Evolutionary conservation across 2,113 vertebrate genomes (phyloP).

Genomic region (Heteronetta atricapilla): DNA sequence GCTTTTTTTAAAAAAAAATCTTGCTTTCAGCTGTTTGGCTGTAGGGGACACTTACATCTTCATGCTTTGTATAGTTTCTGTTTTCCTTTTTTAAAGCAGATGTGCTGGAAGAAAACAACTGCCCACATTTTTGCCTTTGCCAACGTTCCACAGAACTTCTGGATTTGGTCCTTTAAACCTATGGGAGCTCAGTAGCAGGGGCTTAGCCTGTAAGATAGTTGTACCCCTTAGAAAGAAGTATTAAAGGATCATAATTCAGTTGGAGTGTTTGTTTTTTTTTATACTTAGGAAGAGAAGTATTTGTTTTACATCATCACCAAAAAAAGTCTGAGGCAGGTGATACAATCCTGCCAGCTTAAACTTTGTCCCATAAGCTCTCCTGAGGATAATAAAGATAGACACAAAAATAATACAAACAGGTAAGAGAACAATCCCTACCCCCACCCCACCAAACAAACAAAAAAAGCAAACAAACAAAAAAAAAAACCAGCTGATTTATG

Average conservation of each 20-base stretch:
- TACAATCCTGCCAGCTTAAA: constrained; percentile 55
- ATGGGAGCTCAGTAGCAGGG: neutral
- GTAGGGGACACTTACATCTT: neutral
- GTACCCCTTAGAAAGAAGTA: neutral
- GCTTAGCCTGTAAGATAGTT: neutral
- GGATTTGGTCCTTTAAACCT: neutral
- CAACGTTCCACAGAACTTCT: neutral
- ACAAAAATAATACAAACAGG: constrained; percentile 46
- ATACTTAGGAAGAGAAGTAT: constrained; percentile 67
- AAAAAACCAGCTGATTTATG: neutral
- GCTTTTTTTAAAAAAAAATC: neutral
- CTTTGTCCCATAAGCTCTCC: constrained; percentile 41
- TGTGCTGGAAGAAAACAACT: neutral
- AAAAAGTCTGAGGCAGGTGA: constrained; percentile 39
- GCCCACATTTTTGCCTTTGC: neutral
- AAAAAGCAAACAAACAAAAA: neutral
- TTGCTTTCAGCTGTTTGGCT: neutral
- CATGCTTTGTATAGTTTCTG: neutral
- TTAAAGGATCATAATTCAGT: constrained; percentile 9
- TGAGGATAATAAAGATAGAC: constrained; percentile 59
- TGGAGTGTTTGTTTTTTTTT: neutral
- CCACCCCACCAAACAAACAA: neutral
- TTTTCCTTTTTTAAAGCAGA: neutral
- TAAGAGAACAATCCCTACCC: neutral
- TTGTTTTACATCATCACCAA: constrained; percentile 38